phyloP scores from a whole-genome alignment of 2,888 invertebrate genomes.

The Macaria notata region DNA sequence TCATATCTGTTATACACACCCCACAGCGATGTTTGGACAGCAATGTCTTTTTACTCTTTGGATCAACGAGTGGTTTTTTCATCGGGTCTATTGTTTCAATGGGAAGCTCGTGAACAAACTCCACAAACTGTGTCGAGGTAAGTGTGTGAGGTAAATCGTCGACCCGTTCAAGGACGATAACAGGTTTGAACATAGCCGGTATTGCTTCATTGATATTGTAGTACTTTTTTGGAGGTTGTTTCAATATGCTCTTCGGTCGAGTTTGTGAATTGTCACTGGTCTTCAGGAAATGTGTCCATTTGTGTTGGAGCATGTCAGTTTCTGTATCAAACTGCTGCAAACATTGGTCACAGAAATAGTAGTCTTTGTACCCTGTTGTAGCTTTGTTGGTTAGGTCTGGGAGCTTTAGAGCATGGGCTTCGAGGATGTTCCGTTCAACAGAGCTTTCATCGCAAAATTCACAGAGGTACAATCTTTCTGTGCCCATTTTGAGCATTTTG shows the following conservation, averaged over 20 bases:
- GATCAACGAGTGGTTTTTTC: slow-evolving; percentile 50
- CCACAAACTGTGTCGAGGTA: slow-evolving; percentile 13
- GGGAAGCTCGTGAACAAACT: slow-evolving; percentile 11
- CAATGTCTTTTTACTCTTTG: slow-evolving; percentile 55
- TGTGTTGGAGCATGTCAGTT: slow-evolving; percentile 64
- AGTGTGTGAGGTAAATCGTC: slow-evolving; percentile 29
- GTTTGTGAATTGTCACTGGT: slow-evolving; percentile 50
- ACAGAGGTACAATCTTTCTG: slow-evolving; percentile 55
- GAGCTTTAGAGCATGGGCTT: slow-evolving; percentile 50
- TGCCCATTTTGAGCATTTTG: slow-evolving; percentile 46
- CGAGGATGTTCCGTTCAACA: slow-evolving; percentile 51
- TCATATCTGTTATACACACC: slow-evolving; percentile 43
- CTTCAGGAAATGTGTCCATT: slow-evolving; percentile 67
- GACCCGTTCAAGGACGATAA: slow-evolving; percentile 50
- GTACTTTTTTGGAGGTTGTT: slow-evolving; percentile 35
- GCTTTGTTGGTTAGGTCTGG: slow-evolving; percentile 58
- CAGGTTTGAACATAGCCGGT: slow-evolving; percentile 53
- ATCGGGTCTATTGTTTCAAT: slow-evolving; percentile 11
- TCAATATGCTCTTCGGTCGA: slow-evolving; percentile 31
- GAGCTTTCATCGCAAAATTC: slow-evolving; percentile 65
- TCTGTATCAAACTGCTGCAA: slow-evolving; percentile 60
- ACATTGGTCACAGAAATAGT: slow-evolving; percentile 68
- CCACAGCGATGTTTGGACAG: slow-evolving; percentile 59
- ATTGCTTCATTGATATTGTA: slow-evolving; percentile 51
- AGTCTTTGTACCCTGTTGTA: slow-evolving; percentile 62